These are phyloP conservation scores for Parthenolecanium corni DNA, from an alignment of 2,888 invertebrate genomes.

Conservation along the genomic window DNA sequence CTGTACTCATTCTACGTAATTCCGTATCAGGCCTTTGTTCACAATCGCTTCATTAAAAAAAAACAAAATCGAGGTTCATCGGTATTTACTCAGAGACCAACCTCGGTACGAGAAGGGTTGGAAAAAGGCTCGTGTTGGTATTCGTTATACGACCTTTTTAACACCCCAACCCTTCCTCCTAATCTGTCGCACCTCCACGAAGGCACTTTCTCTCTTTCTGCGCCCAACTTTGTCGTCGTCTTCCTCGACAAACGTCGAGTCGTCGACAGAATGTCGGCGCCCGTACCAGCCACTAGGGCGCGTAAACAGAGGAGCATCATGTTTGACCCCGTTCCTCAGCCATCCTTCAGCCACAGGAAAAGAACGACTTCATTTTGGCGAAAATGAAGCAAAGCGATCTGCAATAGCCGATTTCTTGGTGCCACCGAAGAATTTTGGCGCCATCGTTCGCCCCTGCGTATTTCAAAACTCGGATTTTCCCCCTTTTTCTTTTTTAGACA, in stretches of 20 bases:
- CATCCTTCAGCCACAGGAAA: background rate
- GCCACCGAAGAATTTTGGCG: constrained; percentile 8
- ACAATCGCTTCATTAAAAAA: too few relatives aligned
- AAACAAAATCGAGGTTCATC: too few relatives aligned
- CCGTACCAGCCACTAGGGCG: constrained; percentile 26
- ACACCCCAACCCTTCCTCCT: background rate
- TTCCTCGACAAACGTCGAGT: background rate
- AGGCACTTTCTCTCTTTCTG: too few relatives aligned
- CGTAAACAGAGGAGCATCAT: constrained; percentile 20
- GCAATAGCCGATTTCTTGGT: too few relatives aligned
- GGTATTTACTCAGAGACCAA: background rate
- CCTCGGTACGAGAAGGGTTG: background rate
- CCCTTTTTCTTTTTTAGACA: too few relatives aligned
- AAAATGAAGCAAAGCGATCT: background rate
- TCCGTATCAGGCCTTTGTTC: too few relatives aligned
- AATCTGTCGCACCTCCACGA: background rate
- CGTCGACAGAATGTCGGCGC: constrained; percentile 28
- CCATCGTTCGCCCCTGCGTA: background rate
- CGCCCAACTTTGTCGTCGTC: too few relatives aligned
- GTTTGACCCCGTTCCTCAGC: constrained; percentile 17
- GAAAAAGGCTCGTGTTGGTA: background rate
- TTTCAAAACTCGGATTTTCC: too few relatives aligned
- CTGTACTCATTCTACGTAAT: too few relatives aligned
- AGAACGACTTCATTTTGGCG: background rate
- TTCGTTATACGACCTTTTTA: constrained; percentile 19